Percentiles rank a stretch among this genome's conserved stretches.
phyloP scores from a whole-genome alignment of 2,797 vertebrate genomes.

The Acropternis orthonyx region DNA sequence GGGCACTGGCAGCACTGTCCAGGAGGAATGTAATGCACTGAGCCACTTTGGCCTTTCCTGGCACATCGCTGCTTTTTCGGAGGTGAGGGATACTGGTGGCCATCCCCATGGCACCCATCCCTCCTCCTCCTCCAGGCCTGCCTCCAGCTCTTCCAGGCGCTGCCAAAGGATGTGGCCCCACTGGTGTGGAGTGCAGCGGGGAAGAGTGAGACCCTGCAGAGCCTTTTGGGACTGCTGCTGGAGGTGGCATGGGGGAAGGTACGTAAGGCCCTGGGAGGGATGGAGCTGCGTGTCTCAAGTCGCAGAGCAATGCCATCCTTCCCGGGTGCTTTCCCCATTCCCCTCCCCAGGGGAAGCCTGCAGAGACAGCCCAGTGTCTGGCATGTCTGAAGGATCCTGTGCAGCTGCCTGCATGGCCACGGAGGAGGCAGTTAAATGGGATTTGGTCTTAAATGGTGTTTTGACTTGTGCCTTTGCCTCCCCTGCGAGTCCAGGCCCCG shows the following conservation, averaged over 20 bases:
- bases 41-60: fast-evolving
- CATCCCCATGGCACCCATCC: fast-evolving
- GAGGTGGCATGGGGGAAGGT: constrained; percentile 81
- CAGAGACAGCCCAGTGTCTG: background rate
- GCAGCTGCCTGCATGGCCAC: background rate
- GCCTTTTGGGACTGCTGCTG: constrained; percentile 82
- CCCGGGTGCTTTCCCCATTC: fast-evolving
- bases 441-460: background rate
- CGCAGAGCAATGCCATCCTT: background rate
- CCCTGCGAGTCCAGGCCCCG: background rate
- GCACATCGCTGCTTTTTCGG: background rate
- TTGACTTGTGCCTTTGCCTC: background rate
- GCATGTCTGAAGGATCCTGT: background rate
- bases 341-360: background rate
- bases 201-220: constrained; percentile 57
- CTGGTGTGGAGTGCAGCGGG: constrained; percentile 73
- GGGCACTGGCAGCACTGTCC: fast-evolving
- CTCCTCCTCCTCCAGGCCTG: constrained; percentile 77
- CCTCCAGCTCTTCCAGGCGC: constrained; percentile 85
- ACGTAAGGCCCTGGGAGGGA: background rate
- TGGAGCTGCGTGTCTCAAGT: background rate
- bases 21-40: background rate
- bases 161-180: constrained; percentile 74
- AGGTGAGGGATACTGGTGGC: background rate
- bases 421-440: background rate